Percentiles rank a stretch among this genome's conserved stretches.
These are phyloP conservation scores for Tapera naevia DNA, from an alignment of 2,797 vertebrate species.

Conservation along the genomic window DNA sequence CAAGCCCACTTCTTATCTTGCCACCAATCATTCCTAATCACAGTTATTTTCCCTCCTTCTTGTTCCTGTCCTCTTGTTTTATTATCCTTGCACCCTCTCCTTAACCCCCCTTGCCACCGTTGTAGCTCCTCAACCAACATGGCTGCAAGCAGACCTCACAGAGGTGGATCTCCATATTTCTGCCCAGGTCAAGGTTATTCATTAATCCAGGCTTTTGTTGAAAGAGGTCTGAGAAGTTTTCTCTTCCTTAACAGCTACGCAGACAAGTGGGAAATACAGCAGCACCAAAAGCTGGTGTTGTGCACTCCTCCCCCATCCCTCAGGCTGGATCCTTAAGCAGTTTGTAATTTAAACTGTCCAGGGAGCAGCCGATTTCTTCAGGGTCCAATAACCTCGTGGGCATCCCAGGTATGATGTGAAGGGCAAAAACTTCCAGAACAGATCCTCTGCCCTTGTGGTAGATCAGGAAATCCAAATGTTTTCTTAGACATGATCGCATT, in stretches of 20 bases:
- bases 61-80: not conserved
- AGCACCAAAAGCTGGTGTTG: rapidly evolving
- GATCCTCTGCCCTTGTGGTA: not conserved
- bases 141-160: not conserved
- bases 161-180: not conserved
- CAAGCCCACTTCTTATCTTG: not conserved
- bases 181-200: not conserved
- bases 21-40: not conserved
- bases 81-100: not conserved
- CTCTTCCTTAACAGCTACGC: not conserved
- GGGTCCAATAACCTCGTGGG: rapidly evolving
- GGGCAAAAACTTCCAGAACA: not conserved
- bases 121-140: not conserved
- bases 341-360: not conserved
- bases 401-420: not conserved
- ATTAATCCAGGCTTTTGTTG: not conserved
- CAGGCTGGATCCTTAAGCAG: not conserved
- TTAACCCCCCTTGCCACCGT: rapidly evolving
- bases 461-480: not conserved
- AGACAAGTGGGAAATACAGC: not conserved
- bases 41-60: not conserved
- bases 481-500: not conserved
- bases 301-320: not conserved
- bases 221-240: not conserved
- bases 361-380: not conserved